phyloP scores from a whole-genome alignment of 2,797 vertebrate species.

The Liasis olivaceus region DNA sequence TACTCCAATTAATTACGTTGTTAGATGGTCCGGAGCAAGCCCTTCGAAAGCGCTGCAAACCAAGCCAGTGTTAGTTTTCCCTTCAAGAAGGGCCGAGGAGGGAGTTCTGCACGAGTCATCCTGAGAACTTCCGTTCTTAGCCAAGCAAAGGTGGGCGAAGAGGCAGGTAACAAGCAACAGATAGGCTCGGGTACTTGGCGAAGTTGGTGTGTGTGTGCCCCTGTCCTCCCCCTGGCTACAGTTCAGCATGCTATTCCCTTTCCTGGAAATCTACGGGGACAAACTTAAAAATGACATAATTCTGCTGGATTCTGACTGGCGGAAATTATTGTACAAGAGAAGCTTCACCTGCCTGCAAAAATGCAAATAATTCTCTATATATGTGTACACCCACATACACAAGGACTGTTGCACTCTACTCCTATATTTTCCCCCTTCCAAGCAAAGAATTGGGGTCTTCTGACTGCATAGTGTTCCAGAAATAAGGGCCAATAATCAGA shows the following conservation, averaged over 20 bases:
- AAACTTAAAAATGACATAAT: neutral
- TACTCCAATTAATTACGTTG: slow-evolving; percentile 66
- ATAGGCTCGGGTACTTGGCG: neutral
- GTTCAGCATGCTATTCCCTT: too few relatives aligned
- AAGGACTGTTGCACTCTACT: neutral
- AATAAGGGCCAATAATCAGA: neutral
- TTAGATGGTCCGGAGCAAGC: slow-evolving; percentile 39
- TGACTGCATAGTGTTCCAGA: neutral
- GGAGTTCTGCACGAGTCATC: neutral
- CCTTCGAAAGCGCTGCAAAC: slow-evolving; percentile 61
- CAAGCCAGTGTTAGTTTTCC: slow-evolving; percentile 59
- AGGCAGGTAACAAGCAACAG: neutral
- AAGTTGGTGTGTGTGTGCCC: neutral
- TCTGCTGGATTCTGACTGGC: neutral
- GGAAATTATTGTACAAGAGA: neutral
- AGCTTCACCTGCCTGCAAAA: neutral
- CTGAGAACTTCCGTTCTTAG: neutral
- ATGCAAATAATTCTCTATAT: neutral
- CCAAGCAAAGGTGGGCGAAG: neutral
- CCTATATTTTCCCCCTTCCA: neutral
- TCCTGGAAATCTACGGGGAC: neutral
- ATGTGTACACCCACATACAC: neutral
- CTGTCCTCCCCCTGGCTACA: neutral
- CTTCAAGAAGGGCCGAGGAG: neutral
- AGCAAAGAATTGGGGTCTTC: neutral